Conservation (phyloP, 2,888 invertebrate species). For the Aleiodes alternator region DNA sequence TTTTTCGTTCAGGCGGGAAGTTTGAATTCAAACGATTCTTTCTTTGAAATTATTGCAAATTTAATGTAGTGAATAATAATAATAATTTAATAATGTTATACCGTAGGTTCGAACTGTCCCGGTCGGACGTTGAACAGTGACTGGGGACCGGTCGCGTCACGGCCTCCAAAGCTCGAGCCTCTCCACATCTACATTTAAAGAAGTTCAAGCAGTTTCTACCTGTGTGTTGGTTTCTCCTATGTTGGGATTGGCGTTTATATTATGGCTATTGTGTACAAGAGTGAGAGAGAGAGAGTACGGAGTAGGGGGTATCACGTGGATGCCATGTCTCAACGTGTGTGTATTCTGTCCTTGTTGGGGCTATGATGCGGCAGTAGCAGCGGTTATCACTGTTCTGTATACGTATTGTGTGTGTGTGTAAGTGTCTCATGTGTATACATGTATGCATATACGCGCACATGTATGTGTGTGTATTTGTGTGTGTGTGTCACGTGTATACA, state of each 20-base stretch:
- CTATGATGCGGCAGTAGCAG: constrained; percentile 9
- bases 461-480: too few relatives aligned
- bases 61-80: constrained; percentile 25
- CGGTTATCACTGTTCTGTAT: constrained; percentile 13
- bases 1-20: too few relatives aligned
- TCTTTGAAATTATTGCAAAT: too few relatives aligned
- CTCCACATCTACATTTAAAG: constrained; percentile 23
- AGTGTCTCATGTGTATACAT: neutral
- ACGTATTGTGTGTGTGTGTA: constrained; percentile 15
- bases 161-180: constrained; percentile 46
- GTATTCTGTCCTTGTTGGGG: constrained; percentile 35
- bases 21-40: too few relatives aligned
- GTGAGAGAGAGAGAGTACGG: neutral
- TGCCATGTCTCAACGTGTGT: constrained; percentile 3
- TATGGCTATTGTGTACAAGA: neutral
- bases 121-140: constrained; percentile 58
- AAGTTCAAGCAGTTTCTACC: constrained; percentile 8
- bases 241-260: neutral
- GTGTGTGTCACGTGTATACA: too few relatives aligned
- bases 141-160: constrained; percentile 48
- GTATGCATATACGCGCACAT: neutral
- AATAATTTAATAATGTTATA: constrained; percentile 9
- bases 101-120: constrained; percentile 48
- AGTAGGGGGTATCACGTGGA: neutral
- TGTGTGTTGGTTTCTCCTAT: constrained; percentile 26